phyloP scores from a whole-genome alignment of 2,888 invertebrate genomes.

The Petrolisthes cinctipes region DNA sequence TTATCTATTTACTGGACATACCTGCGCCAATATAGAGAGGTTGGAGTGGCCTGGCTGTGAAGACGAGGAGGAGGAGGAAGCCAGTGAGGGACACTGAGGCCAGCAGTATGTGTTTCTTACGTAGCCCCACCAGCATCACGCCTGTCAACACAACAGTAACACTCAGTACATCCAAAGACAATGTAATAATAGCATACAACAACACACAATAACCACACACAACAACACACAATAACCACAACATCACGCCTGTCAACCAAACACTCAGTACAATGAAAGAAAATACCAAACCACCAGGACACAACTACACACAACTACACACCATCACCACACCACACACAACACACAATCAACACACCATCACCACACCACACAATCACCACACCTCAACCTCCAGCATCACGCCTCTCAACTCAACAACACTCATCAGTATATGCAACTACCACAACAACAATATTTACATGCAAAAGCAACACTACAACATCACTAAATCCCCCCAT shows the following conservation, averaged over 20 bases:
- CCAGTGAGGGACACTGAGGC: conserved; percentile 42
- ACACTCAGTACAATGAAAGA: not conserved
- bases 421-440: too few relatives aligned
- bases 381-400: too few relatives aligned
- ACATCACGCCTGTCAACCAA: not conserved
- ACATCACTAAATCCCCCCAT: too few relatives aligned
- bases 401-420: too few relatives aligned
- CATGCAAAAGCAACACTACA: too few relatives aligned
- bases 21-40: not conserved
- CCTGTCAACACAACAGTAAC: conserved; percentile 3
- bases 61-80: conserved; percentile 46
- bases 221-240: not conserved
- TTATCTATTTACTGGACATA: too few relatives aligned
- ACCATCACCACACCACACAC: not conserved
- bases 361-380: too few relatives aligned
- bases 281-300: not conserved
- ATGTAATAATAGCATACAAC: not conserved
- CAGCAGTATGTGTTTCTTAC: conserved; percentile 53
- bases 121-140: conserved; percentile 41
- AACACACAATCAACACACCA: too few relatives aligned
- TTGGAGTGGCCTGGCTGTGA: conserved; percentile 29
- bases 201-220: not conserved
- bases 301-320: not conserved
- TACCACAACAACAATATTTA: too few relatives aligned
- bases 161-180: not conserved